phyloP scores from a whole-genome alignment of 2,797 vertebrate genomes.

The Monodelphis domestica region DNA sequence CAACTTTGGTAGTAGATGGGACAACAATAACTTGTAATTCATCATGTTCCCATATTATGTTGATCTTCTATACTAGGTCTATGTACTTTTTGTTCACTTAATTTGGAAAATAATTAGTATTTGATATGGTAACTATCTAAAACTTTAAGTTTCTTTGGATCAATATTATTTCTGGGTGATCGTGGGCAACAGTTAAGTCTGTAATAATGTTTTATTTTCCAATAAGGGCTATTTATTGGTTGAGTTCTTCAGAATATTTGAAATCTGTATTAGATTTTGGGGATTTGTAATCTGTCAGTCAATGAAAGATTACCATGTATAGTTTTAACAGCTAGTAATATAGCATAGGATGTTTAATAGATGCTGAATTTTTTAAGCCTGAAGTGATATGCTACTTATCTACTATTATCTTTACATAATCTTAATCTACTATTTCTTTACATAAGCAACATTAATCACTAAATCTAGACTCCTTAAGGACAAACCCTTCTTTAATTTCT shows the following conservation, averaged over 20 bases:
- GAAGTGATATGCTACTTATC: not conserved
- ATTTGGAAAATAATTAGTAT: not conserved
- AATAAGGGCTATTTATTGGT: not conserved
- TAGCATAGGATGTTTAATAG: not conserved
- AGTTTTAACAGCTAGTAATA: not conserved
- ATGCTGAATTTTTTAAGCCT: not conserved
- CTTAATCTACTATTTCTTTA: not conserved
- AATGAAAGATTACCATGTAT: not conserved
- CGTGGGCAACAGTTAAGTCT: not conserved
- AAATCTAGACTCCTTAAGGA: not conserved
- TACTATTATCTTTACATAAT: too few species aligned
- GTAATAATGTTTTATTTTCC: not conserved
- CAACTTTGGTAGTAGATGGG: not conserved
- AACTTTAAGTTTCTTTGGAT: not conserved
- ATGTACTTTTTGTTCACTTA: not conserved
- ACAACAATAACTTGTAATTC: not conserved
- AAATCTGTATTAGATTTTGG: not conserved
- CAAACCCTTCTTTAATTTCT: not conserved
- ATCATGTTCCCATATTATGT: not conserved
- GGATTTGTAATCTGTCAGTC: not conserved
- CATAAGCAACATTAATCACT: not conserved
- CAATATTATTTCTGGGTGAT: not conserved
- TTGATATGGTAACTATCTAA: not conserved
- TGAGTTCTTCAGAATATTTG: not conserved
- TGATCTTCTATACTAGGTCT: not conserved